Conservation (phyloP, 2,797 vertebrate species). For the Megalops cyprinoides region DNA sequence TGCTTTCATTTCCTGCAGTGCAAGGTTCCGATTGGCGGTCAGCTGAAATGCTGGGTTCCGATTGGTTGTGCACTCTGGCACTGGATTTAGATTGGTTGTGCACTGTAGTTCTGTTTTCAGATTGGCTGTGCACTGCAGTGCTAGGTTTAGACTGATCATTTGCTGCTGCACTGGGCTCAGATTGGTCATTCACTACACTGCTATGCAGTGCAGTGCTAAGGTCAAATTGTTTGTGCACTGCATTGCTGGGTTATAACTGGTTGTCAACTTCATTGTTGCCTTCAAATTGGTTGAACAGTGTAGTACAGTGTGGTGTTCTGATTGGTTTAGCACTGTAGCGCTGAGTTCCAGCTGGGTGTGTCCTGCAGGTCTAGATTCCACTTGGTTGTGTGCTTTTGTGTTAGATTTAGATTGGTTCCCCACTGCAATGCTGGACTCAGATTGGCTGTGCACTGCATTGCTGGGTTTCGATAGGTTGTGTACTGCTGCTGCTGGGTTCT, state of each 20-base stretch:
- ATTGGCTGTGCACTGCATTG: not conserved
- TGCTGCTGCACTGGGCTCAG: too few relatives aligned
- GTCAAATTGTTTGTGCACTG: not conserved
- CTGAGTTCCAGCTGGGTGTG: not conserved
- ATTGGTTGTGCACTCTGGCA: too few relatives aligned
- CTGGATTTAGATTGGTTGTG: too few relatives aligned
- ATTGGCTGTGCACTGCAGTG: too few relatives aligned
- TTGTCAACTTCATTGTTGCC: not conserved
- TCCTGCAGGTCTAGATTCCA: not conserved
- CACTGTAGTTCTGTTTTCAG: too few relatives aligned
- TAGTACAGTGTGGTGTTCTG: not conserved
- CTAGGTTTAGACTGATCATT: too few relatives aligned
- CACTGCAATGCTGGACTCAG: not conserved
- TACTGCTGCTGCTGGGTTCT: not conserved
- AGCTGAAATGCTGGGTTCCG: too few relatives aligned
- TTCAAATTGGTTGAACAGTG: not conserved
- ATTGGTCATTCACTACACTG: not conserved
- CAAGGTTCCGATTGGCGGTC: not conserved
- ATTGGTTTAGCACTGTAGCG: not conserved
- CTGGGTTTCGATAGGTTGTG: not conserved
- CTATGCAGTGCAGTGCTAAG: too few relatives aligned
- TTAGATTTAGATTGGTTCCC: not conserved
- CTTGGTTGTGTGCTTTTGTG: not conserved
- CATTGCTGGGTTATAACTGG: not conserved
- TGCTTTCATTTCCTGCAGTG: too few relatives aligned